These are phyloP conservation scores for Erpetoichthys calabaricus DNA, from an alignment of 2,797 vertebrate species.

Conservation along the genomic window DNA sequence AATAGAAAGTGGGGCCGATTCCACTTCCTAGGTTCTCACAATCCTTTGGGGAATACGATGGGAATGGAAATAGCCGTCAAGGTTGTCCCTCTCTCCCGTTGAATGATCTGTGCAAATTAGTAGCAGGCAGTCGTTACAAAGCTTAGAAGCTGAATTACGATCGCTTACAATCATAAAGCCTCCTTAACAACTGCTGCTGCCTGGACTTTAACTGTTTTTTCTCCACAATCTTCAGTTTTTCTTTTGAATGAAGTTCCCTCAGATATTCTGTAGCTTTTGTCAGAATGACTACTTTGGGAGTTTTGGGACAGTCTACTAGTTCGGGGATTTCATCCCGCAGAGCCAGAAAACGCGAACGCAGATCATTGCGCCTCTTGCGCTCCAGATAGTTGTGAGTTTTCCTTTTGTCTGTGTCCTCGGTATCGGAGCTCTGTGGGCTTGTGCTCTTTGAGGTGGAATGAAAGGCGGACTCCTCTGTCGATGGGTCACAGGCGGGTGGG, in stretches of 20 bases:
- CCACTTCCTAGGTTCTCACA: too few species aligned
- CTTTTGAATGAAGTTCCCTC: conserved; percentile 51
- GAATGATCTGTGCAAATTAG: too few species aligned
- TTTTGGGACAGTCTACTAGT: conserved; percentile 69
- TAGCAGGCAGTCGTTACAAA: too few species aligned
- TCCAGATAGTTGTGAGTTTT: conserved; percentile 90
- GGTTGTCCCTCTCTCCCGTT: too few species aligned
- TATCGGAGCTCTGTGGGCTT: conserved; percentile 60
- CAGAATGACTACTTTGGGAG: conserved; percentile 86
- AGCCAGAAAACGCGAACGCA: conserved; percentile 77
- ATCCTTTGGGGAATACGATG: too few species aligned
- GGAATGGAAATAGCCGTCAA: too few species aligned
- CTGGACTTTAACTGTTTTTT: conserved; percentile 68
- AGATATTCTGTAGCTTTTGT: conserved; percentile 81
- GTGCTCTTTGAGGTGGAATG: conserved; percentile 33
- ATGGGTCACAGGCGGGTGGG: conserved; percentile 15
- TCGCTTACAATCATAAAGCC: conserved; percentile 69
- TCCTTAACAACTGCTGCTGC: conserved; percentile 70
- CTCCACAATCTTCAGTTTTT: conserved; percentile 69
- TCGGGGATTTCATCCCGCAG: conserved; percentile 75
- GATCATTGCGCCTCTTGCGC: conserved; percentile 81
- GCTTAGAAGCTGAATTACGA: conserved; percentile 34
- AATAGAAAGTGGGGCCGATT: too few species aligned
- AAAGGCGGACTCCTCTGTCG: conserved; percentile 17
- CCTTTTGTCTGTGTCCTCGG: conserved; percentile 79